phyloP scores from a whole-genome alignment of 30 jellyfish, hydroid and myxozoan genomes.

The Rhopilema esculentum region DNA sequence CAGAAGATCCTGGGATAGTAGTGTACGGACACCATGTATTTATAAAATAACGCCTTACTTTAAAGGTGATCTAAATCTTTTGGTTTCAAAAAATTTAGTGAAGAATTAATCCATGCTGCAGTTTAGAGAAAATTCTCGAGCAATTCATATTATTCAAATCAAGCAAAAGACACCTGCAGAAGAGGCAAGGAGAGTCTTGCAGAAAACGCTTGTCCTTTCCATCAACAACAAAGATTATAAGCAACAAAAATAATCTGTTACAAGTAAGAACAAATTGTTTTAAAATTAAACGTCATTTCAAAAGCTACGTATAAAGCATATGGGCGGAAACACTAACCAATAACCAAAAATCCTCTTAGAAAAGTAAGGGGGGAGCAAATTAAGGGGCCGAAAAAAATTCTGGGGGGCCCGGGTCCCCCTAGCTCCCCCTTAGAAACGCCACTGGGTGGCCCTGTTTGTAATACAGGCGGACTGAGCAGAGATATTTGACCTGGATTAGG shows the following conservation, averaged over 20 bases:
- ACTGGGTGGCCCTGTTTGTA: no score
- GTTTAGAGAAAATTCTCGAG: neutral
- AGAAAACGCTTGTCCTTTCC: no score
- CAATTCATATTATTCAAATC: no score
- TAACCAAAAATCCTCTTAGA: neutral
- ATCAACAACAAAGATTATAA: no score
- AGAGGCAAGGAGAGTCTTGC: no score
- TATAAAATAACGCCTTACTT: neutral
- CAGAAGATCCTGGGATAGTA: neutral
- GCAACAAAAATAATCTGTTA: no score
- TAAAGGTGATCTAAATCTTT: neutral
- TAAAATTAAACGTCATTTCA: no score
- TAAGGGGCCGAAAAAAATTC: neutral
- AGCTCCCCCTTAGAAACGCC: neutral
- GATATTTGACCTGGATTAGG: no score
- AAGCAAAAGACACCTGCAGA: no score
- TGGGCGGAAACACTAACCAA: neutral
- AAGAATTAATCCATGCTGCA: neutral
- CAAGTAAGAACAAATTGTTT: no score
- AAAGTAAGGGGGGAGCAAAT: neutral
- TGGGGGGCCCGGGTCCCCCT: neutral
- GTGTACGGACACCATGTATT: neutral
- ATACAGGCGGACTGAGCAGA: no score
- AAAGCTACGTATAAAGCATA: neutral
- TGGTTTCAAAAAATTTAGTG: neutral